Percentiles rank a stretch among this genome's conserved stretches.
phyloP scores from a whole-genome alignment of 1,140 invertebrate genomes.

The Linepithema humile region DNA sequence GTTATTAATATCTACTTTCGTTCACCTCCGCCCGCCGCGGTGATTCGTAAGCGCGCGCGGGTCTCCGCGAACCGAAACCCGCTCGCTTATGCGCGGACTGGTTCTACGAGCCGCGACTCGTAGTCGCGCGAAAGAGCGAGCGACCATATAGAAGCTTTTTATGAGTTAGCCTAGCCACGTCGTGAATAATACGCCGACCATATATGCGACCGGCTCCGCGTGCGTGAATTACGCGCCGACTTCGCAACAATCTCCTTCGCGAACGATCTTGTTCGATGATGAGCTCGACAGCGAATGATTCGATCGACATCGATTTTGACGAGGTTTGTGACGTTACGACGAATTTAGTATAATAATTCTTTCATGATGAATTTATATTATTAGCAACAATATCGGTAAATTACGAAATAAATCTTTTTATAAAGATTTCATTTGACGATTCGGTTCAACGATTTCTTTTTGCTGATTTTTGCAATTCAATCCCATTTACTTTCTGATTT shows the following conservation, averaged over 20 bases:
- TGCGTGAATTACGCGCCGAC: constrained; percentile 39
- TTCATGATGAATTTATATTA: too few relatives aligned
- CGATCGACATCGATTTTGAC: not conserved
- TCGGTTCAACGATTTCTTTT: too few relatives aligned
- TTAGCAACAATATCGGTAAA: too few relatives aligned
- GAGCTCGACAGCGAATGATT: not conserved
- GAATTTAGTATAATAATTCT: too few relatives aligned
- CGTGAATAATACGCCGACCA: constrained; percentile 48
- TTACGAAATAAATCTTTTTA: too few relatives aligned
- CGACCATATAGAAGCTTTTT: constrained; percentile 12
- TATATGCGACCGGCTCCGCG: constrained; percentile 7
- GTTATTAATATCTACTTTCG: constrained; percentile 80
- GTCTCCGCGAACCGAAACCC: constrained; percentile 16
- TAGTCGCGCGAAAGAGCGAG: not conserved
- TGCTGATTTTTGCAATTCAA: too few relatives aligned
- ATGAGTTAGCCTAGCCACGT: constrained; percentile 10
- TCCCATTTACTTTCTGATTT: too few relatives aligned
- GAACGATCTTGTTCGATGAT: not conserved
- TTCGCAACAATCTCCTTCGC: not conserved
- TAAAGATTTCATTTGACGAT: too few relatives aligned
- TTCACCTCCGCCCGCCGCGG: constrained; percentile 60
- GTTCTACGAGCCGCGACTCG: not conserved
- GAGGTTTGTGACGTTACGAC: not conserved
- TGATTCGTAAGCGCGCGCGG: constrained; percentile 69
- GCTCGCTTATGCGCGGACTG: constrained; percentile 30